Percentiles rank a stretch among this genome's conserved stretches.
Conservation (phyloP, 2,113 vertebrate genomes). For the Calypte anna region DNA sequence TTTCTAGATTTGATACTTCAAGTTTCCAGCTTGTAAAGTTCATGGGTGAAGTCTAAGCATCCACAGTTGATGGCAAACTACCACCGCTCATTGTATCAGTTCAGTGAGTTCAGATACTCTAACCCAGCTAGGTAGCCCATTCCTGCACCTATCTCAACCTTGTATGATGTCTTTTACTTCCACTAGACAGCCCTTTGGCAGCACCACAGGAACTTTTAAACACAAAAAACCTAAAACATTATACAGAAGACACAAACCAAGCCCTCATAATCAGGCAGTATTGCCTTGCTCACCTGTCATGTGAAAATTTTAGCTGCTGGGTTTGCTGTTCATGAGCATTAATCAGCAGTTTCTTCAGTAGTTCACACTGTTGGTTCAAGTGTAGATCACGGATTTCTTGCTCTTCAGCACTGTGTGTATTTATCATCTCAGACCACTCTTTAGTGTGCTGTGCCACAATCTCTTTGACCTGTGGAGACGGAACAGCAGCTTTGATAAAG, state of each 20-base stretch:
- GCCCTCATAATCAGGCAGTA: background rate
- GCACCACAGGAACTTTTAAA: background rate
- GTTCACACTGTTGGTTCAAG: conserved; percentile 92
- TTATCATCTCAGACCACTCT: conserved; percentile 96
- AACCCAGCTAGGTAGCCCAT: background rate
- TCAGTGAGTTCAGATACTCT: background rate
- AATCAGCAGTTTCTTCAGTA: conserved; percentile 89
- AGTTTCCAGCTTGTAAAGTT: background rate
- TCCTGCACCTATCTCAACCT: background rate
- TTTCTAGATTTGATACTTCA: background rate
- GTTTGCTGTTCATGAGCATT: conserved; percentile 92
- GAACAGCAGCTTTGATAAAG: background rate
- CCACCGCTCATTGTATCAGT: background rate
- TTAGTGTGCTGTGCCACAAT: conserved; percentile 97
- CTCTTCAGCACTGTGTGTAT: conserved; percentile 89
- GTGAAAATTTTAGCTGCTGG: conserved; percentile 91
- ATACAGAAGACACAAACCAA: background rate
- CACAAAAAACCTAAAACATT: background rate
- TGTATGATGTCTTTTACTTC: background rate
- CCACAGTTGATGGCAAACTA: background rate
- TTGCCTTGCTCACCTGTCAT: conserved; percentile 87
- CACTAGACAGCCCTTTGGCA: background rate
- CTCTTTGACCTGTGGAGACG: conserved; percentile 87
- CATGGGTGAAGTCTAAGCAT: background rate
- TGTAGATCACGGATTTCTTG: conserved; percentile 92